A percentile compares a stretch with the other conserved stretches of the same genome.
Conservation (phyloP, 2,113 vertebrate species). For the Dipodomys ordii region DNA sequence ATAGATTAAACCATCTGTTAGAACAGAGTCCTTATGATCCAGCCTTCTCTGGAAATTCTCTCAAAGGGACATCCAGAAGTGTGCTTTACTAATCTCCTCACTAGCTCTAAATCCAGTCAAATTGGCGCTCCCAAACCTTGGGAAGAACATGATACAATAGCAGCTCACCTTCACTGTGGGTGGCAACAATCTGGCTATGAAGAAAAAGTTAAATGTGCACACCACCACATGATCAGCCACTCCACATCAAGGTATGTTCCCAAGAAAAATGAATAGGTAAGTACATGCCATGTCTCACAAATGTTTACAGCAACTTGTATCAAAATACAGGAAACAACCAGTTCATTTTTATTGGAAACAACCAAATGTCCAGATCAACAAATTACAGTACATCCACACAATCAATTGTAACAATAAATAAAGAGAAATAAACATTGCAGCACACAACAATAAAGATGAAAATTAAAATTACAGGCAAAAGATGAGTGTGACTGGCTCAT, state of each 20-base stretch:
- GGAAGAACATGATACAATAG: too few relatives aligned
- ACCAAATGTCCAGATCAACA: neutral
- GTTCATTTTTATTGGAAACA: neutral
- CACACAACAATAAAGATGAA: neutral
- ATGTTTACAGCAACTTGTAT: neutral
- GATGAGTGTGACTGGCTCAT: too few relatives aligned
- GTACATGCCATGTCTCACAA: neutral
- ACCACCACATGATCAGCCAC: neutral
- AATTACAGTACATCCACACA: neutral
- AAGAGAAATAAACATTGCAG: neutral
- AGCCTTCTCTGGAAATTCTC: neutral
- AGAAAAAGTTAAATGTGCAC: neutral
- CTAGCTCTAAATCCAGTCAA: neutral
- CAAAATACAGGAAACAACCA: neutral
- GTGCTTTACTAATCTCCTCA: neutral
- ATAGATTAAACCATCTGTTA: neutral
- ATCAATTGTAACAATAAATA: neutral
- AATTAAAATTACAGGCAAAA: too few relatives aligned
- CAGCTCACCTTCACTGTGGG: rapidly evolving
- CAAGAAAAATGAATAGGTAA: neutral
- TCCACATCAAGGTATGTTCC: neutral
- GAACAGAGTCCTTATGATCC: neutral
- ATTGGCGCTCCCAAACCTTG: neutral
- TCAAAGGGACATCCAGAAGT: neutral
- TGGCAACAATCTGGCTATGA: neutral